Percentiles rank a stretch among this genome's conserved stretches.
These are phyloP conservation scores for Drosophila tripunctata DNA, from an alignment of 2,888 invertebrate species.

Conservation along the genomic window DNA sequence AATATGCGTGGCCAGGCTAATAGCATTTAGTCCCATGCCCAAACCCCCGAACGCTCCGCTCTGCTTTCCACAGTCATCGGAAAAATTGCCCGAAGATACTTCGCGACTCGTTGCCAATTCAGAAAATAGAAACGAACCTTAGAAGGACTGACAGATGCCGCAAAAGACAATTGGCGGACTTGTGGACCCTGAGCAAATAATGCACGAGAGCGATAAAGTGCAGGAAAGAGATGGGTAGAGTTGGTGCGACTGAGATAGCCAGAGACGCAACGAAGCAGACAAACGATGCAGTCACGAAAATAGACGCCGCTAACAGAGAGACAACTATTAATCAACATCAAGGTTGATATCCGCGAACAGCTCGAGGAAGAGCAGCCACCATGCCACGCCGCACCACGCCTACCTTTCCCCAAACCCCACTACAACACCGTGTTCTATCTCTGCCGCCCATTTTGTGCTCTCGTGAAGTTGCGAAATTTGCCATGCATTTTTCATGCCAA, in stretches of 20 bases:
- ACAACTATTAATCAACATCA: constrained; percentile 82
- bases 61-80: neutral
- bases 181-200: constrained; percentile 31
- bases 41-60: neutral
- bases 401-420: neutral
- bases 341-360: constrained; percentile 77
- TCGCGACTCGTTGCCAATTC: constrained; percentile 58
- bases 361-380: constrained; percentile 62
- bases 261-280: constrained; percentile 54
- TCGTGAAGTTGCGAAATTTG: constrained; percentile 70
- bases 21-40: constrained; percentile 13
- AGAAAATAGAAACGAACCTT: constrained; percentile 84
- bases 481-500: constrained; percentile 61
- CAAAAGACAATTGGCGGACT: constrained; percentile 69
- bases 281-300: constrained; percentile 49
- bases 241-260: constrained; percentile 16
- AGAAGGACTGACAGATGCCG: constrained; percentile 82
- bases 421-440: too few relatives aligned
- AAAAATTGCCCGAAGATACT: constrained; percentile 38
- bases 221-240: neutral
- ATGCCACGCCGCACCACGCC: constrained; percentile 14
- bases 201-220: neutral
- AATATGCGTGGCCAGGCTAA: constrained; percentile 55
- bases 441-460: constrained; percentile 7
- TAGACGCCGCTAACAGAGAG: constrained; percentile 61